Evolutionary conservation across 2,797 vertebrate genomes (phyloP).

Genomic region (Lepus oiostolus): DNA sequence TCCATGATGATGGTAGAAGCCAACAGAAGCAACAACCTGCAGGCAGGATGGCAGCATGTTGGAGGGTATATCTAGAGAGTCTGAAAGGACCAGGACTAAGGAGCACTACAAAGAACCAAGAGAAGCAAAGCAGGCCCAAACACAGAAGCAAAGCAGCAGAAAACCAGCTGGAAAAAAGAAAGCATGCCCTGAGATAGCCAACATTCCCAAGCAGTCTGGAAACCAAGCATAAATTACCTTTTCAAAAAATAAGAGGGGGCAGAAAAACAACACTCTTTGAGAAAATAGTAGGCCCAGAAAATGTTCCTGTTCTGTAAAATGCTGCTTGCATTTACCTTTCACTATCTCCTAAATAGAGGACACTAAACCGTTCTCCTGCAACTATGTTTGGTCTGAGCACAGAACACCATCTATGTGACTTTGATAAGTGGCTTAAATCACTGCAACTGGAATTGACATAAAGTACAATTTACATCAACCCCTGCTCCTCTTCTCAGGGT

Average conservation of each 20-base stretch:
- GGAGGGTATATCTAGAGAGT: not conserved
- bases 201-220: not conserved
- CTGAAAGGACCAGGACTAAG: not conserved
- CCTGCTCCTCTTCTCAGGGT: not conserved
- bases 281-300: conserved; percentile 13
- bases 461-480: not conserved
- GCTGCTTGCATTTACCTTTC: not conserved
- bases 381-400: not conserved
- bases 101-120: not conserved
- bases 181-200: not conserved
- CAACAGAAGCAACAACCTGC: not conserved
- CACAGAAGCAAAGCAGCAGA: not conserved
- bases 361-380: not conserved
- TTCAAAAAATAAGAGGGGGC: not conserved
- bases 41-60: not conserved
- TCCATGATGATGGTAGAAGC: not conserved
- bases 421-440: not conserved
- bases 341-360: not conserved
- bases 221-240: not conserved
- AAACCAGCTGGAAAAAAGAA: not conserved
- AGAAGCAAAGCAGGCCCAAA: not conserved
- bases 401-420: not conserved
- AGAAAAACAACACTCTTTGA: not conserved
- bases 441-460: not conserved
- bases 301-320: not conserved